Evolutionary conservation across 2,113 vertebrate genomes (phyloP).

Genomic region (Osmerus eperlanus): DNA sequence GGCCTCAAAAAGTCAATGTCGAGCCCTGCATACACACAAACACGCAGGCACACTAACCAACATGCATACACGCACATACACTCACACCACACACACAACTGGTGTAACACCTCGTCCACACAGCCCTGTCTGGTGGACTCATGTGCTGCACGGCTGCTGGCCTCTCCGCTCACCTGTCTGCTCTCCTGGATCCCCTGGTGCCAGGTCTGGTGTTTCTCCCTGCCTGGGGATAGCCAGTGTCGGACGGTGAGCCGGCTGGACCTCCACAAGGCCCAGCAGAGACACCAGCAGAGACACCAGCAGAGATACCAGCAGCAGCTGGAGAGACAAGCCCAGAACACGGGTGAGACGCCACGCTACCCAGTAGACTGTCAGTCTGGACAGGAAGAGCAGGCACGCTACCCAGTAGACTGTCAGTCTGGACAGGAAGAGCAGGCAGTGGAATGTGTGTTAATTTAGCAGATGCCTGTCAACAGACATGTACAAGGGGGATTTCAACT

Average conservation of each 20-base stretch:
- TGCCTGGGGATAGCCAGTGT: constrained; percentile 69
- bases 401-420: too few species aligned
- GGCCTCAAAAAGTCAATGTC: too few species aligned
- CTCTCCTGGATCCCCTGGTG: constrained; percentile 29
- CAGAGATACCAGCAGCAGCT: constrained; percentile 38
- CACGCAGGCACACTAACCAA: too few species aligned
- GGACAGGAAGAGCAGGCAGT: background rate
- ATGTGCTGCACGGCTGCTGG: background rate
- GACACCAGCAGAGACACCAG: constrained; percentile 43
- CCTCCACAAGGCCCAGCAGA: constrained; percentile 73
- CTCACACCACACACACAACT: background rate
- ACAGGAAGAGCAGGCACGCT: background rate
- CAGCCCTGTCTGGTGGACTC: too few species aligned
- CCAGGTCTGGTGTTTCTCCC: constrained; percentile 84
- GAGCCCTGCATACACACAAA: too few species aligned
- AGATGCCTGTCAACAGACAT: background rate
- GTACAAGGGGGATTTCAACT: background rate
- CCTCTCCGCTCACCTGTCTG: background rate
- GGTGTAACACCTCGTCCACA: too few species aligned
- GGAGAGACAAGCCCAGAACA: constrained; percentile 19
- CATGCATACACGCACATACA: too few species aligned
- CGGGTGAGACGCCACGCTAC: constrained; percentile 33
- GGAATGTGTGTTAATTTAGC: background rate
- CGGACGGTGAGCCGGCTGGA: constrained; percentile 71
- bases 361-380: background rate